Conservation (phyloP, 2,113 vertebrate genomes). For the Craseonycteris thonglongyai region DNA sequence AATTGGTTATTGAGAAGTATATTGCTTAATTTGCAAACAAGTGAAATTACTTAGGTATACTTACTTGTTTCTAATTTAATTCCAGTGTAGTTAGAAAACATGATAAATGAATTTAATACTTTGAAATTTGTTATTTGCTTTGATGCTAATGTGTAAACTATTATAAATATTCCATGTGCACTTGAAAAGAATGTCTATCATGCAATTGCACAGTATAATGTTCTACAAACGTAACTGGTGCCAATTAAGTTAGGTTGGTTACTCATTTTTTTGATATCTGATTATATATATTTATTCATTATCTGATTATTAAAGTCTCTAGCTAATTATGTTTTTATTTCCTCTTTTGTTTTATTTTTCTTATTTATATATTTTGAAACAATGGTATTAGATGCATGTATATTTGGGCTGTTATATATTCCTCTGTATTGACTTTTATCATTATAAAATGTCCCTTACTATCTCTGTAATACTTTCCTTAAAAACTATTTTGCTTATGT, state of each 20-base stretch:
- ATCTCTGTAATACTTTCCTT: background rate
- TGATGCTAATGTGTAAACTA: background rate
- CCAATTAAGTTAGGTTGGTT: background rate
- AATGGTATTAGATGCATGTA: background rate
- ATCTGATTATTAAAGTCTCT: background rate
- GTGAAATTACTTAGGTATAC: background rate
- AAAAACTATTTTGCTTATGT: background rate
- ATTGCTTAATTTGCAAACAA: background rate
- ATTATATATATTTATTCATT: background rate
- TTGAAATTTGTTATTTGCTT: background rate
- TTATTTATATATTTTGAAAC: background rate
- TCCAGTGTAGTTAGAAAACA: background rate
- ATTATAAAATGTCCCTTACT: background rate
- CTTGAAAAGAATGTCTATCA: background rate
- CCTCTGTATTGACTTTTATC: background rate
- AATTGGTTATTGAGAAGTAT: background rate
- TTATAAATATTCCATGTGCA: background rate
- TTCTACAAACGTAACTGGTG: background rate
- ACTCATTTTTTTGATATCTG: background rate
- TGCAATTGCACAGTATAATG: background rate
- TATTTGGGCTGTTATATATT: background rate
- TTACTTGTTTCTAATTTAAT: conserved; percentile 6
- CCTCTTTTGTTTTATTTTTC: background rate
- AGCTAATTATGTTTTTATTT: background rate
- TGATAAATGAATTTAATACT: background rate